Evolutionary conservation across 2,797 vertebrate species (phyloP).

Genomic region (Darevskia mixta): DNA sequence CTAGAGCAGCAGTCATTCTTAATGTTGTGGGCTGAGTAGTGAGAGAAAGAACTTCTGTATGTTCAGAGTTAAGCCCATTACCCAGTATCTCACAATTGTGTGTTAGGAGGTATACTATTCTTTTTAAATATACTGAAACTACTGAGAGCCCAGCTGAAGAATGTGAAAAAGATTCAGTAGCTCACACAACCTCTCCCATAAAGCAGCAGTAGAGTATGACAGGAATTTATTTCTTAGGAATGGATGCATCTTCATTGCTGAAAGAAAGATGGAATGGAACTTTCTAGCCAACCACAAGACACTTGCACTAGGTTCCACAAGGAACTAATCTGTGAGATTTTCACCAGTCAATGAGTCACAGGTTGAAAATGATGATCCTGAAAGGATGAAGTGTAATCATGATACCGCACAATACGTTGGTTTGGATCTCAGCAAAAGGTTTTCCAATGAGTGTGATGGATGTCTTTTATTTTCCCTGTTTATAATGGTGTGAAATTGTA

Average conservation of each 20-base stretch:
- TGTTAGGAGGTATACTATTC: too few species aligned
- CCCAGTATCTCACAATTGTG: background rate
- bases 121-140: too few species aligned
- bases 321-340: background rate
- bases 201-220: background rate
- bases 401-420: background rate
- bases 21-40: too few species aligned
- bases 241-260: background rate
- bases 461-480: constrained; percentile 7
- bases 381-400: background rate
- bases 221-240: background rate
- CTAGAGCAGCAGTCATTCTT: too few species aligned
- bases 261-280: background rate
- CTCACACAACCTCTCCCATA: background rate
- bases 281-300: background rate
- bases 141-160: too few species aligned
- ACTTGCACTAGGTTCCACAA: too few species aligned
- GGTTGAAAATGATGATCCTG: constrained; percentile 2
- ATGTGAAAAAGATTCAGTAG: too few species aligned
- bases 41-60: too few species aligned
- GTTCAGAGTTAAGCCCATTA: background rate
- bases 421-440: background rate
- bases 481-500: constrained; percentile 11
- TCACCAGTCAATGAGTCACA: background rate
- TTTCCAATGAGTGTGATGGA: constrained; percentile 2